Conservation (phyloP, 2,888 invertebrate genomes). For the Kuschelorhynchus macadamiae region DNA sequence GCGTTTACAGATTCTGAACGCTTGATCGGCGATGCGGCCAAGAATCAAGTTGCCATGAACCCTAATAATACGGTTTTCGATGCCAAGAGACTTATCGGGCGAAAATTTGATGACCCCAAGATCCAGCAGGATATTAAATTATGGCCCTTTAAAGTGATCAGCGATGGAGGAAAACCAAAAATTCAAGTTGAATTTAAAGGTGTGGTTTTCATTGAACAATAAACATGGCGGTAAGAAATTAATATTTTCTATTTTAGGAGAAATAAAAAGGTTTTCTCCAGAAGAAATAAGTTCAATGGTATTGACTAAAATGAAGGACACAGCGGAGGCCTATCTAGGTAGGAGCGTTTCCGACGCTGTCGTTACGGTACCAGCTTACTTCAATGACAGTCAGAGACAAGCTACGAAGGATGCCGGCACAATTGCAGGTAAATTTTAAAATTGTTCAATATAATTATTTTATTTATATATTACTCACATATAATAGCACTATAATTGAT, state of each 20-base stretch:
- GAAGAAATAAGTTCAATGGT: conserved; percentile 81
- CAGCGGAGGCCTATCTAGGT: conserved; percentile 66
- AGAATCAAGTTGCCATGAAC: conserved; percentile 81
- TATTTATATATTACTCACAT: neutral
- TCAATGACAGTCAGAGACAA: conserved; percentile 80
- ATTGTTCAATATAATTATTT: neutral
- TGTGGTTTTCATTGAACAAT: too few relatives aligned
- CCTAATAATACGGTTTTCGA: conserved; percentile 81
- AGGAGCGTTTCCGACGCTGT: conserved; percentile 72
- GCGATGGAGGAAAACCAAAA: conserved; percentile 76
- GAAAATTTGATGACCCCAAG: conserved; percentile 81
- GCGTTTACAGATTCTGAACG: conserved; percentile 80
- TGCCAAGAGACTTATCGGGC: conserved; percentile 84
- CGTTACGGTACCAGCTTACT: conserved; percentile 54
- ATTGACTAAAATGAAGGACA: conserved; percentile 64
- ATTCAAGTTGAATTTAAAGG: conserved; percentile 78
- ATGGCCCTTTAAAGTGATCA: conserved; percentile 85
- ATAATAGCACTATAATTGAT: too few relatives aligned
- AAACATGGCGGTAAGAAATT: conserved; percentile 32
- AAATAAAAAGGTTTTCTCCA: conserved; percentile 75
- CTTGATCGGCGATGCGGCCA: conserved; percentile 79
- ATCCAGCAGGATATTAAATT: conserved; percentile 86
- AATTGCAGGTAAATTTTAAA: conserved; percentile 74
- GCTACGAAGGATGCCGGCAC: conserved; percentile 80
- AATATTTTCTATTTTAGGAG: conserved; percentile 77